Evolutionary conservation across 2,797 vertebrate genomes (phyloP).

Genomic region (Semotilus atromaculatus): DNA sequence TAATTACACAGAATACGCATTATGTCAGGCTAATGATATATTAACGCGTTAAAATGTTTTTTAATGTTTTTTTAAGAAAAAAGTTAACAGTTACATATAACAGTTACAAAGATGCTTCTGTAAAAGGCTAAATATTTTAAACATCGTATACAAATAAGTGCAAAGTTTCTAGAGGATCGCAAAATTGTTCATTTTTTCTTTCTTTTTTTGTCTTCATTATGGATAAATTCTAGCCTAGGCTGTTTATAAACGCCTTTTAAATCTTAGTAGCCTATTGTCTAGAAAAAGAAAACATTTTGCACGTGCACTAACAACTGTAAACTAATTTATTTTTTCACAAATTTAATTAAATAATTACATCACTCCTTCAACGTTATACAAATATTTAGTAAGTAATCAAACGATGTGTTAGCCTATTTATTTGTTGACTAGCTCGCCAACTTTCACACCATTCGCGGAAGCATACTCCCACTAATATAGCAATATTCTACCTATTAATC

Average conservation of each 20-base stretch:
- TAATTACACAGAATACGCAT: constrained; percentile 23
- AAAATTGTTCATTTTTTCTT: background rate
- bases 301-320: background rate
- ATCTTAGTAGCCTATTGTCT: background rate
- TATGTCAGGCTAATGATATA: background rate
- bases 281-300: too few species aligned
- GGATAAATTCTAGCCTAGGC: too few species aligned
- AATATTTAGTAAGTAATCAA: background rate
- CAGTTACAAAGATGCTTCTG: background rate
- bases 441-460: constrained; percentile 21
- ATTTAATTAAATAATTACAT: background rate
- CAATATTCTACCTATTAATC: constrained; percentile 75
- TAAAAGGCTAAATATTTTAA: background rate
- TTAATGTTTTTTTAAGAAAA: too few species aligned
- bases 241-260: background rate
- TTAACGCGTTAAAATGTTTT: too few species aligned
- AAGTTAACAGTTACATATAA: background rate
- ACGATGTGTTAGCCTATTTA: background rate
- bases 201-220: background rate
- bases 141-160: background rate
- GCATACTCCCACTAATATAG: constrained; percentile 66
- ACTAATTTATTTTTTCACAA: background rate
- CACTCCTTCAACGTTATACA: background rate
- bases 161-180: background rate
- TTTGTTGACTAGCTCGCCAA: constrained; percentile 3